phyloP scores from a whole-genome alignment of 1,140 invertebrate species.

The Trichonephila clavata region DNA sequence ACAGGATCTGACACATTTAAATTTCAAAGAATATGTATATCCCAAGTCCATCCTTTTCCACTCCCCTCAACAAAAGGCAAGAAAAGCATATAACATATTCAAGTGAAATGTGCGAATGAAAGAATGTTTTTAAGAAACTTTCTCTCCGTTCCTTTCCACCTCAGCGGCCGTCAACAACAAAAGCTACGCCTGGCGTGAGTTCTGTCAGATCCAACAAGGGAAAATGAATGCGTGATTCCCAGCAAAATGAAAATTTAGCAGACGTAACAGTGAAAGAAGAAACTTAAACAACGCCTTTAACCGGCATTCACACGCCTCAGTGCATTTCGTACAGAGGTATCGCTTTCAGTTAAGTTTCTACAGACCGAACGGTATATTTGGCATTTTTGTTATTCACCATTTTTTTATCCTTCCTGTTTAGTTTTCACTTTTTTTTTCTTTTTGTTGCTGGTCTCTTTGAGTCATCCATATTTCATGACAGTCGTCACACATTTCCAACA shows the following conservation, averaged over 20 bases:
- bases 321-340: slow-evolving; percentile 7
- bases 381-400: background rate
- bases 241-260: slow-evolving; percentile 11
- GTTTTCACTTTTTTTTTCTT: background rate
- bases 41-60: background rate
- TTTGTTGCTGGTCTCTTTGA: background rate
- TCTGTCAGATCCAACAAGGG: slow-evolving; percentile 13
- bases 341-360: background rate
- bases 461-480: background rate
- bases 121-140: background rate
- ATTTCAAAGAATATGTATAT: background rate
- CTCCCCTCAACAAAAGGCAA: background rate
- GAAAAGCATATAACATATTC: background rate
- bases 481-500: background rate
- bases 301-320: background rate
- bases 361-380: background rate
- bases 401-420: background rate
- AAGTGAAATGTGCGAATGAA: background rate
- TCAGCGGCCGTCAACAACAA: slow-evolving; percentile 6
- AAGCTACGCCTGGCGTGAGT: background rate
- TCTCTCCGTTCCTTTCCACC: background rate
- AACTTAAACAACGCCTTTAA: slow-evolving; percentile 31
- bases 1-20: background rate
- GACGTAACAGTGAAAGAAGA: slow-evolving; percentile 22
- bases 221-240: slow-evolving; percentile 3